Evolutionary conservation across 2,113 vertebrate species (phyloP).

Genomic region (Saccopteryx bilineata): DNA sequence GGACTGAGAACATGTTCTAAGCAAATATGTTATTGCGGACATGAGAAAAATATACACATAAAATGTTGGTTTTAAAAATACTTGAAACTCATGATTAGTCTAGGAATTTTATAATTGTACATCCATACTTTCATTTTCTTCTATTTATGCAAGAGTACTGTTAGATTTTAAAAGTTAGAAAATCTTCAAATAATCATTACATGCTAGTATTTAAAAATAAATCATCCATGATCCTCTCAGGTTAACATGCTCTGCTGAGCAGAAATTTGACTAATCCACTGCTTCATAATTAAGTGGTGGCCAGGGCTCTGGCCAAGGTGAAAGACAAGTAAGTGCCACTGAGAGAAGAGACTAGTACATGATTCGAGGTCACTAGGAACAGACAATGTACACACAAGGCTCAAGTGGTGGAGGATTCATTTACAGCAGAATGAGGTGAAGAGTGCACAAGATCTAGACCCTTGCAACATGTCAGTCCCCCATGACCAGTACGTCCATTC

Average conservation of each 20-base stretch:
- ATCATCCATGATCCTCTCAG: background rate
- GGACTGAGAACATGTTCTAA: background rate
- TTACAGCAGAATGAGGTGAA: background rate
- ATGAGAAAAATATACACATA: background rate
- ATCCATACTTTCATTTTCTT: background rate
- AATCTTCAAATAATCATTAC: background rate
- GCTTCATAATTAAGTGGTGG: background rate
- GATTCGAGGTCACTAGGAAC: background rate
- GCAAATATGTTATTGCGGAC: background rate
- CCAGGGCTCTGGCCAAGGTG: background rate
- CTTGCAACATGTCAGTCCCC: background rate
- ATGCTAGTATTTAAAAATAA: background rate
- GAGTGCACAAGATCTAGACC: background rate
- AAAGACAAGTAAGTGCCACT: background rate
- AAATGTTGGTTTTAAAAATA: background rate
- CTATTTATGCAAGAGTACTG: background rate
- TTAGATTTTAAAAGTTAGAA: conserved; percentile 12
- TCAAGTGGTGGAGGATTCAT: background rate
- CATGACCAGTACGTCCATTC: background rate
- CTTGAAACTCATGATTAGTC: background rate
- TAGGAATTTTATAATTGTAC: background rate
- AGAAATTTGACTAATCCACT: background rate
- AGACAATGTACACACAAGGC: background rate
- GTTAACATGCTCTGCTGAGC: background rate
- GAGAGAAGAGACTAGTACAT: background rate